Percentiles rank a stretch among this genome's conserved stretches.
phyloP scores from a whole-genome alignment of 1,140 invertebrate genomes.

The Eueides isabella region DNA sequence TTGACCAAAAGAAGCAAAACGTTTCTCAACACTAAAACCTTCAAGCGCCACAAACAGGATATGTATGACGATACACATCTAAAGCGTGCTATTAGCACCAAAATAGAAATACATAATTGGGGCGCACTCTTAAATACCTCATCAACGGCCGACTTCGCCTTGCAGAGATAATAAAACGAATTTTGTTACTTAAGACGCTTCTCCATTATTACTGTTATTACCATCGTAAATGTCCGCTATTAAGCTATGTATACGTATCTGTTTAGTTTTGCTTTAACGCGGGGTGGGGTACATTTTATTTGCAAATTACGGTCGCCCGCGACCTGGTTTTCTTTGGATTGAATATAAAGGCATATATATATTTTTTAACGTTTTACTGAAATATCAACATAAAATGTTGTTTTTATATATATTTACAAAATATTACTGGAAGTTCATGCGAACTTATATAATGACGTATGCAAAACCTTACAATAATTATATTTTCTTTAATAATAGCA shows the following conservation, averaged over 20 bases:
- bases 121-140: conserved; percentile 40
- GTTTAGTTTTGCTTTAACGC: conserved; percentile 18
- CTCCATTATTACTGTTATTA: conserved; percentile 47
- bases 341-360: background rate
- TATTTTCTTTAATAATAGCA: background rate
- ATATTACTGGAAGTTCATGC: too few species aligned
- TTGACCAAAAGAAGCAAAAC: too few species aligned
- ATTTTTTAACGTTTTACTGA: background rate
- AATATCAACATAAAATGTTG: background rate
- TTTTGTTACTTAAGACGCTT: conserved; percentile 54
- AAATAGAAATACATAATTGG: conserved; percentile 19
- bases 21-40: too few species aligned
- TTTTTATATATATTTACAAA: too few species aligned
- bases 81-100: background rate
- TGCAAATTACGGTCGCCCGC: background rate
- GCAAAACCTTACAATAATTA: background rate
- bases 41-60: too few species aligned
- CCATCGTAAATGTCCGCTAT: conserved; percentile 43
- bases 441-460: background rate
- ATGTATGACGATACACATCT: background rate
- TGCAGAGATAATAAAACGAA: conserved; percentile 55
- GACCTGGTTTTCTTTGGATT: conserved; percentile 4
- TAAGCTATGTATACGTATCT: conserved; percentile 42
- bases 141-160: conserved; percentile 48
- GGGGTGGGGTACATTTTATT: background rate